Base-by-base conservation (phyloP, 2,888 invertebrate species). In the Standfussiana lucernea region DNA sequence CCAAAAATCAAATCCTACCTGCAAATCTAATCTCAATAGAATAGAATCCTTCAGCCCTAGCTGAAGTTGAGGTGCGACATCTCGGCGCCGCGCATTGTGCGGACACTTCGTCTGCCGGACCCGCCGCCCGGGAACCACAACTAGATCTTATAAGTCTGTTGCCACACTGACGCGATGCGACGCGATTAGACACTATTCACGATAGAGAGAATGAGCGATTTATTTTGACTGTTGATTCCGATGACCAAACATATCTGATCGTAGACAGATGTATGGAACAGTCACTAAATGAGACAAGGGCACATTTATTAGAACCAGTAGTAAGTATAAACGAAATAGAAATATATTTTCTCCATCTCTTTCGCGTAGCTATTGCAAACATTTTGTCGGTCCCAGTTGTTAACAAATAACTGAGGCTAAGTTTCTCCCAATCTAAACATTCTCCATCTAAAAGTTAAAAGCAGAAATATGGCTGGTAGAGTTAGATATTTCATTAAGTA, bases 71-170 rank as follows among this genome's bases (percentile, higher is more conserved):
- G 81, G 79, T 85, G 83, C 89, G 88, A 90, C 90, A 84, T 72
- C 82, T 69, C 84, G 89, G 87, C 89, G 89, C 87, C 89, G 64
- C 47, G 75, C 68, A 82, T 84, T 84, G 86, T 86, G 75, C 50
- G 78, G 81, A 68, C 83, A 66, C 86, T 75, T 67, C 73, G 84
- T 86, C 84, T 86, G 84, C 40, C 74, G 72, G 66, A 35, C 61
- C 64, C 40, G 8, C 59, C 32, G 70, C 56, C 64, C 77, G 77
- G 78, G 68, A 72, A 82, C 73, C 68, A 70, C 82, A 66, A 65
- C 80, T 80, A 53, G 42, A 72, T 74, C 64, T 56, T 56, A 62
- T 66, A 72, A 74, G 71, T 37, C 61, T 50, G 50, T 13, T 35
- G 35, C 42, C 53, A 76, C 67, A 69, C 53, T 28, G 65, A 35